Evolutionary conservation across 2,113 vertebrate genomes (phyloP).

Genomic region (Cynopterus brachyotis): DNA sequence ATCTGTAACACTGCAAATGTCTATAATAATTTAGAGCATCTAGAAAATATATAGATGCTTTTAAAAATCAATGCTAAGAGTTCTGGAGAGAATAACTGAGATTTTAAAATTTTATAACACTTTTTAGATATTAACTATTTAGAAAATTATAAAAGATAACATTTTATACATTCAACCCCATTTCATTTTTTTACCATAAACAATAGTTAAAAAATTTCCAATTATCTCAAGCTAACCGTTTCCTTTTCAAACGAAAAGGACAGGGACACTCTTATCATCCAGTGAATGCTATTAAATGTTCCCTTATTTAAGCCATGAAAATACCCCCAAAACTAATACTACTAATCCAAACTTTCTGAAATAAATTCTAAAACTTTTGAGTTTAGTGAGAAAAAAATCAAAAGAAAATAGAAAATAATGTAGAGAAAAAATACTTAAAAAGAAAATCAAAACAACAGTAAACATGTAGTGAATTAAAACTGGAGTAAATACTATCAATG

Average conservation of each 20-base stretch:
- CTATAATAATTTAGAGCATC: not conserved
- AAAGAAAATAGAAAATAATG: not conserved
- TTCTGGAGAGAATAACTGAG: not conserved
- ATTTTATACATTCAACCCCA: not conserved
- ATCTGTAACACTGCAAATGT: not conserved
- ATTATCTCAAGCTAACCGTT: not conserved
- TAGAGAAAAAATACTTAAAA: not conserved
- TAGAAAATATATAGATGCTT: not conserved
- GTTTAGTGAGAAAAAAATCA: not conserved
- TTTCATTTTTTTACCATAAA: not conserved
- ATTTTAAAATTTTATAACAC: not conserved
- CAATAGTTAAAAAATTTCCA: not conserved
- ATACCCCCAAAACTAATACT: not conserved
- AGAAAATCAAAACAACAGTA: not conserved
- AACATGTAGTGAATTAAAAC: not conserved
- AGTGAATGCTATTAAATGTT: not conserved
- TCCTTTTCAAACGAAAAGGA: not conserved
- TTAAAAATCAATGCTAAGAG: not conserved
- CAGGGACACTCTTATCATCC: not conserved
- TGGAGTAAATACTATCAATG: not conserved
- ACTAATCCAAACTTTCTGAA: not conserved
- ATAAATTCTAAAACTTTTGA: not conserved
- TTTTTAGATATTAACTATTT: slow-evolving; percentile 13
- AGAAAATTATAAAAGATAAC: not conserved
- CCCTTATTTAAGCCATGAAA: not conserved